Evolutionary conservation across 2,888 invertebrate species (phyloP), one percentile per base, ranked within the genome.

Genomic region (Listrodromus nycthemerus): DNA sequence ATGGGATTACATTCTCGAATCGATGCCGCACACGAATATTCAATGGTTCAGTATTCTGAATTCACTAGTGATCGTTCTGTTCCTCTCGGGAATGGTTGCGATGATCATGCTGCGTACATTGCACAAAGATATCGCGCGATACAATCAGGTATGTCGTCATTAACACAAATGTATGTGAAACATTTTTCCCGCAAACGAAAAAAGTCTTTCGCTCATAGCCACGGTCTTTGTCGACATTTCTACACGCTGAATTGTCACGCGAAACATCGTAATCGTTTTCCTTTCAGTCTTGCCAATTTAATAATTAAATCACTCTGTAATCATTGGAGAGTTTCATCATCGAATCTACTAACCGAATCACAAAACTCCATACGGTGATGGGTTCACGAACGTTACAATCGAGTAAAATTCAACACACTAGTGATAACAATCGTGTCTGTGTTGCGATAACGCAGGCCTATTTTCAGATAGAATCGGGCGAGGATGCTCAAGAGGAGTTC

Each of bases 31-130:
- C 93, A 98, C 99, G 0, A 99, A 99, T 92, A 99, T 99, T 89
- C 99, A 99, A 93, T 99, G 99, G 99, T 99, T 99, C 93, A 99
- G 98, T 87, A 99, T 99, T 91, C 95, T 99, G 85, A 99, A 99
- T 94, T 99, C 99, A 0, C 94, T 99, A 89, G 98, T 99, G 79
- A 99, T 99, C 90, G 98, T 98, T 1, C 94, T 99, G 45, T 99
- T 99, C 94, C 94, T 99, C 24, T 98, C 99, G 87, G 99, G 99
- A 87, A 99, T 99, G 99, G 99, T 99, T 19, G 99, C 99, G 37
- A 99, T 99, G 99, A 99, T 99, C 91, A 95, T 99, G 94, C 94
- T 99, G 87, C 95, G 99, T 85, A 99, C 99, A 0, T 94, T 99
- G 83, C 99, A 99, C 93, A 98, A 99, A 93, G 99, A 99, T 94